Base-by-base conservation (phyloP, 2,113 vertebrate genomes). In the Petrocephalus microphthalmus region DNA sequence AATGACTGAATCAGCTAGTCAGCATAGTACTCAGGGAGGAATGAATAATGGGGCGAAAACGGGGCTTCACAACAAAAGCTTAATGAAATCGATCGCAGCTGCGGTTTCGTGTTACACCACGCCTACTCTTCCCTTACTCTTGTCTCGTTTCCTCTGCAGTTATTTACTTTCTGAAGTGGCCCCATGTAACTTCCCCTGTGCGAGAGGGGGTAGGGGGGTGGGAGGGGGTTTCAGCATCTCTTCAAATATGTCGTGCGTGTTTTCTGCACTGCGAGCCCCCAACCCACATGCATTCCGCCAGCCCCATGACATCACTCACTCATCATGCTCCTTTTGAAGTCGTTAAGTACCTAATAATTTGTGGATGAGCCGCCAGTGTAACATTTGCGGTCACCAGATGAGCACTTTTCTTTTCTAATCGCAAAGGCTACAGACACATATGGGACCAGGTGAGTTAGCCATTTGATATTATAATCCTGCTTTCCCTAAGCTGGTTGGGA, bases 191-290 rank as follows among this genome's bases (percentile, higher is more conserved):
- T 49, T 33, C 53, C 78, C 53, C 52, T 15, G 29, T 57, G 8
- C 8, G 19, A 15, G 22, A 19, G n/a, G 2, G 6, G 19, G 71
- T n/a, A 17, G 22, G n/a, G 2, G 6, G 19, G 87, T 33, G 71
- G 19, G 51, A n/a, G 53, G 54, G 45, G 51, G 1, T 22, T 29
- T 87, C n/a, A 29, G n/a, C 1, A 2, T 67, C n/a, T 6, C 45
- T 88, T 88, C 60, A 37, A 47, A 88, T 84, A 84, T 53, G 54
- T 78, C 83, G 87, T 83, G 22, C 13, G 33, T 17, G 20, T 49
- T 86, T 86, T 83, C 52, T 47, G 53, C 37, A 15, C 87, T 60
- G 3, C 0, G 25, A 29, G 52, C 17, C 37, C 33, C 7, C 25
- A 57, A 47, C 52, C 64, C 19, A 45, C 53, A 49, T 1, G 19